Conservation (phyloP, 1,140 invertebrate genomes). For the Zaprionus ghesquierei region DNA sequence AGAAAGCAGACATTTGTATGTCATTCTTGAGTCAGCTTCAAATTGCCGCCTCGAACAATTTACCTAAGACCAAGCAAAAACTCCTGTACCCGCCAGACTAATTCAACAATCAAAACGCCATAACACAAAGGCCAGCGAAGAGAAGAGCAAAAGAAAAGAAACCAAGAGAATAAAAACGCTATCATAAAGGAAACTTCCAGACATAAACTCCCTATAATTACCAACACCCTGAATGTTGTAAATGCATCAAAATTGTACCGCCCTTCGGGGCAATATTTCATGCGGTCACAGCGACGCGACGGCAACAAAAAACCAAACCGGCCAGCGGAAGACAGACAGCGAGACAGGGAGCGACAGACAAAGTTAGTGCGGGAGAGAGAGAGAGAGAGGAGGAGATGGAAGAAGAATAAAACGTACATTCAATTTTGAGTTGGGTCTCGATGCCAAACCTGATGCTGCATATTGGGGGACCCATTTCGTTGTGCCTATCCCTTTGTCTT, state of each 20-base stretch:
- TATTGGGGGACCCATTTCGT: conserved; percentile 15
- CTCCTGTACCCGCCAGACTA: conserved; percentile 28
- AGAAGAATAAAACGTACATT: conserved; percentile 51
- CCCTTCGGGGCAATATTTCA: conserved; percentile 71
- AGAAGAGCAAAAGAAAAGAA: conserved; percentile 20
- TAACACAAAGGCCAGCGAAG: conserved; percentile 21
- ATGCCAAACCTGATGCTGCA: neutral
- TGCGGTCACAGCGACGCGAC: conserved; percentile 11
- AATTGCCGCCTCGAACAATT: neutral
- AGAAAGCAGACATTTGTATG: neutral
- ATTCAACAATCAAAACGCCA: conserved; percentile 52
- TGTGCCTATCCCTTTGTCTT: neutral
- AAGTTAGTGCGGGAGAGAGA: neutral
- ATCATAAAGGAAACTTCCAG: conserved; percentile 77
- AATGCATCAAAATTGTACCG: conserved; percentile 82
- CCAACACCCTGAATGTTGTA: conserved; percentile 81
- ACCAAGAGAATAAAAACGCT: conserved; percentile 57
- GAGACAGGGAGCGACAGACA: neutral
- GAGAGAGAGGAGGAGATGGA: neutral
- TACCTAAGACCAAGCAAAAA: neutral
- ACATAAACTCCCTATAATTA: conserved; percentile 83
- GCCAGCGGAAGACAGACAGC: conserved; percentile 1
- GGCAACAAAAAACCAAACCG: conserved; percentile 6
- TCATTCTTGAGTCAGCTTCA: neutral
- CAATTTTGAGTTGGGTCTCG: conserved; percentile 46